These are phyloP conservation scores for Acanthosepion lycidas DNA, from an alignment of 2,888 invertebrate species.

Conservation along the genomic window DNA sequence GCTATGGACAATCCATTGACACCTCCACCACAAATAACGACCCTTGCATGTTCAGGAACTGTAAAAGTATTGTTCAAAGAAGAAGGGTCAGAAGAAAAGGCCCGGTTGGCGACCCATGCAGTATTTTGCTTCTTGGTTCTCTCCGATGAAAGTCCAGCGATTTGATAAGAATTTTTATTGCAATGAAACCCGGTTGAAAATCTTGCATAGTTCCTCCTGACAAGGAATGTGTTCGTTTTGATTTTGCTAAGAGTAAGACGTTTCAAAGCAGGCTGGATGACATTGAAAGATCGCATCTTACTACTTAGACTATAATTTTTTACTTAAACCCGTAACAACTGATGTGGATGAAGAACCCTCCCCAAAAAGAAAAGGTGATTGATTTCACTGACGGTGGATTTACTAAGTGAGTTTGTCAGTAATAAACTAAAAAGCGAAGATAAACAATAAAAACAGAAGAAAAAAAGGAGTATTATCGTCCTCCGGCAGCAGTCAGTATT, in stretches of 20 bases:
- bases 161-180: background rate
- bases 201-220: background rate
- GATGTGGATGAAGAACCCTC: no score
- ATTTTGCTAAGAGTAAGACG: background rate
- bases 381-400: no score
- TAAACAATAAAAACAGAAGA: no score
- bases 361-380: background rate
- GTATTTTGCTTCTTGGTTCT: background rate
- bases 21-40: slow-evolving; percentile 93
- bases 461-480: background rate
- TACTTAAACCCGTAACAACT: background rate
- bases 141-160: background rate
- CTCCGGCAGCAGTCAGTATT: background rate
- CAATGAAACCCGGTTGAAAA: background rate
- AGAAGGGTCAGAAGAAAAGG: background rate
- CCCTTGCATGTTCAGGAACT: slow-evolving; percentile 79
- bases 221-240: background rate
- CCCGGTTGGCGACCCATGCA: background rate
- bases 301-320: background rate
- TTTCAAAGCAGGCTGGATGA: background rate
- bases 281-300: slow-evolving; percentile 10
- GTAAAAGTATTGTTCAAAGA: slow-evolving; percentile 8
- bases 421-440: background rate
- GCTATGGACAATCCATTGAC: slow-evolving; percentile 93
- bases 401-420: no score